Evolutionary conservation across 2,797 vertebrate genomes (phyloP).

Genomic region (Gymnoscopelus braueri): DNA sequence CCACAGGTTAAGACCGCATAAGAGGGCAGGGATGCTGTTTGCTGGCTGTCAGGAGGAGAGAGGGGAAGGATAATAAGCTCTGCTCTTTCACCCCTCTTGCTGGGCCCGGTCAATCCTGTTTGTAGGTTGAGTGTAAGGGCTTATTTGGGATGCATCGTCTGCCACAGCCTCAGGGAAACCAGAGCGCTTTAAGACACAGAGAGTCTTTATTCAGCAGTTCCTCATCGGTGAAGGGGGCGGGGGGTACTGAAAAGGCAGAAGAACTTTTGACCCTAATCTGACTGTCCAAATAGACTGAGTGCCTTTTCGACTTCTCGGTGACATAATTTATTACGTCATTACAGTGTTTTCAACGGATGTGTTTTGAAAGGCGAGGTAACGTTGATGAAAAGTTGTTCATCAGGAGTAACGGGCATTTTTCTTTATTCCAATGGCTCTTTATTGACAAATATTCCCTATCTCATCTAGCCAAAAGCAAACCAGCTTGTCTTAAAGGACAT

Average conservation of each 20-base stretch:
- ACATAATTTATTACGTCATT: not conserved
- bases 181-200: constrained; percentile 62
- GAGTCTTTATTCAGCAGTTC: constrained; percentile 59
- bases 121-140: constrained; percentile 62
- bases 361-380: no score
- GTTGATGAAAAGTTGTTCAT: no score
- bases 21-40: constrained; percentile 55
- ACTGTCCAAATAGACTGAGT: constrained; percentile 28
- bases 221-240: constrained; percentile 38
- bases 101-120: constrained; percentile 43
- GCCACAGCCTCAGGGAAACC: constrained; percentile 56
- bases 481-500: no score
- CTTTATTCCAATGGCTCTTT: no score
- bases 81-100: constrained; percentile 55
- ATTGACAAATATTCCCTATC: no score
- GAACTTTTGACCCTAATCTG: constrained; percentile 57
- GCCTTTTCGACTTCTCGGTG: not conserved
- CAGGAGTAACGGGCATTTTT: no score
- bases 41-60: constrained; percentile 56
- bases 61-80: constrained; percentile 40
- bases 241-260: constrained; percentile 34
- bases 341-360: no score
- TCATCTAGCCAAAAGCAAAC: no score
- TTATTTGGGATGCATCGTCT: constrained; percentile 74
- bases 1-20: constrained; percentile 49